Conservation (phyloP, 2,888 invertebrate species). For the Anticlea derivata region DNA sequence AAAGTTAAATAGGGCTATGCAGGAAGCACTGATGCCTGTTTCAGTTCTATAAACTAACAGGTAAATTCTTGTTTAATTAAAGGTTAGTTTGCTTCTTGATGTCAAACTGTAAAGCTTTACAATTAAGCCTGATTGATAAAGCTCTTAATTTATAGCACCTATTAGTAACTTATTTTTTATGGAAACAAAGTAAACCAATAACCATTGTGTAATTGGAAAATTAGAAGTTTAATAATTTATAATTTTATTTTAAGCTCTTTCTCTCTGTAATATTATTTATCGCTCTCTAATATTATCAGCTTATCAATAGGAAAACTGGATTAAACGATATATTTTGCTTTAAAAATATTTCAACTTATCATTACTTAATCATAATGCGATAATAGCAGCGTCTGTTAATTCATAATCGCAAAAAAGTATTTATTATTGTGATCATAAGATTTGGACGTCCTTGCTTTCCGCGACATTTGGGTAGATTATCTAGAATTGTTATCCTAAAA, state of each 20-base stretch:
- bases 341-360: constrained; percentile 1
- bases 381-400: not conserved
- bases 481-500: constrained; percentile 7
- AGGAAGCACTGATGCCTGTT: constrained; percentile 27
- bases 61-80: constrained; percentile 32
- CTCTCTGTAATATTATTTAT: not conserved
- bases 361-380: constrained; percentile 1
- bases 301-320: constrained; percentile 10
- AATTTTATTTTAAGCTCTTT: too few relatives aligned
- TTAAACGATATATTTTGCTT: constrained; percentile 1
- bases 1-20: constrained; percentile 10
- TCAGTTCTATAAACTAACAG: constrained; percentile 56
- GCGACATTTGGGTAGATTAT: constrained; percentile 5
- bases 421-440: constrained; percentile 3
- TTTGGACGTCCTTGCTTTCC: constrained; percentile 8
- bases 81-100: too few relatives aligned
- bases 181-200: not conserved
- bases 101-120: not conserved
- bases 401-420: not conserved
- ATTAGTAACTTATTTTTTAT: not conserved
- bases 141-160: not conserved
- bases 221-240: not conserved
- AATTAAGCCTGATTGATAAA: not conserved
- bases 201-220: not conserved
- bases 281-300: constrained; percentile 14